A percentile compares a stretch with the other conserved stretches of the same genome.
These are phyloP conservation scores for Epizoanthus stellaris DNA, from an alignment of 92 coral and sea anemone genomes.

Conservation along the genomic window DNA sequence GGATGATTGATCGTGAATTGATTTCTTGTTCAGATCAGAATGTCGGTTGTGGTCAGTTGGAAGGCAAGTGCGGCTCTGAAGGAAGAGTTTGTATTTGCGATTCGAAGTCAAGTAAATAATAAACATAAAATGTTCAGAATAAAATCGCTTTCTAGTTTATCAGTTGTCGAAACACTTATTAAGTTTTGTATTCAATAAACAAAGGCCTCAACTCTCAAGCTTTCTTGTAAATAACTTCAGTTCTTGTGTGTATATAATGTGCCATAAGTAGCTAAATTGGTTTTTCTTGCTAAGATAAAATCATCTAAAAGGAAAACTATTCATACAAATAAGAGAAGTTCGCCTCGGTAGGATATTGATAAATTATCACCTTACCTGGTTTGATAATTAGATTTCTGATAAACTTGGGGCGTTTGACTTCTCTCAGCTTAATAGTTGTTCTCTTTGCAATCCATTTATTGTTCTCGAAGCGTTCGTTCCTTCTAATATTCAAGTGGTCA, in stretches of 20 bases:
- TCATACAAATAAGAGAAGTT: neutral
- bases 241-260: neutral
- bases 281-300: neutral
- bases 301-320: neutral
- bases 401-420: neutral
- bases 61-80: too few relatives aligned
- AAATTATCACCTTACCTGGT: neutral
- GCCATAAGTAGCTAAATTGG: neutral
- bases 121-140: too few relatives aligned
- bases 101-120: too few relatives aligned
- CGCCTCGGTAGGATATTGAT: neutral
- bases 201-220: neutral
- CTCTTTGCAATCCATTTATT: neutral
- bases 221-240: neutral
- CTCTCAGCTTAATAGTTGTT: neutral
- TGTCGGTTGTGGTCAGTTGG: too few relatives aligned
- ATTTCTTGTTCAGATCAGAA: too few relatives aligned
- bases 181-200: neutral
- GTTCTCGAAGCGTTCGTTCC: neutral
- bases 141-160: too few relatives aligned
- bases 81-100: too few relatives aligned
- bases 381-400: neutral
- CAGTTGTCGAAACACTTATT: neutral
- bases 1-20: too few relatives aligned
- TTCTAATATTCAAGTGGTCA: neutral